A percentile compares a stretch with the other conserved stretches of the same genome.
These are phyloP conservation scores for Orthonychiurus folsomi DNA, from an alignment of 2,888 invertebrate species.

Conservation along the genomic window DNA sequence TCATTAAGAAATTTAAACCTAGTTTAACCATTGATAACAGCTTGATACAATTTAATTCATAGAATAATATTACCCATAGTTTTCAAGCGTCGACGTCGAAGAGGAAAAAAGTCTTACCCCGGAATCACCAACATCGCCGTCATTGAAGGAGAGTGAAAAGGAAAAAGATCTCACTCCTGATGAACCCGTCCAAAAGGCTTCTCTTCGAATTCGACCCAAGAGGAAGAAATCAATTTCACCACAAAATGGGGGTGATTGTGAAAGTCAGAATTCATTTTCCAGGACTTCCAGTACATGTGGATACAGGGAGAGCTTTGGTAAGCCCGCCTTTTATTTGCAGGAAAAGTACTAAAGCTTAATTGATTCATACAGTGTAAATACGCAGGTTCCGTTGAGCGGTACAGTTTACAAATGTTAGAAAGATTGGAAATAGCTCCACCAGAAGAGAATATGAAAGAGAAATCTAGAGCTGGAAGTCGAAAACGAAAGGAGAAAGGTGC, in stretches of 20 bases:
- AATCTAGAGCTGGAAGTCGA: constrained; percentile 15
- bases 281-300: constrained; percentile 81
- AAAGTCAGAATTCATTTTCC: constrained; percentile 54
- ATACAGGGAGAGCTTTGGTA: constrained; percentile 60
- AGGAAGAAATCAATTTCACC: constrained; percentile 37
- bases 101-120: constrained; percentile 42
- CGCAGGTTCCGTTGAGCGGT: constrained; percentile 43
- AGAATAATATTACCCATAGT: constrained; percentile 42
- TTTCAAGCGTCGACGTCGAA: constrained; percentile 49
- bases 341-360: not conserved
- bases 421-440: constrained; percentile 41
- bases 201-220: constrained; percentile 32
- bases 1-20: not conserved
- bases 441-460: constrained; percentile 30
- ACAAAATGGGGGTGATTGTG: constrained; percentile 43
- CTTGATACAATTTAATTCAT: too few species aligned
- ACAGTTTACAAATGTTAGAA: constrained; percentile 42
- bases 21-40: not conserved
- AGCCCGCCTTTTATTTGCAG: too few species aligned
- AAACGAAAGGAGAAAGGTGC: constrained; percentile 25
- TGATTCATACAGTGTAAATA: not conserved
- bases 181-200: constrained; percentile 22
- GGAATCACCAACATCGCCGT: constrained; percentile 33
- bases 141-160: constrained; percentile 29
- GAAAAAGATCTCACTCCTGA: constrained; percentile 23